These are phyloP conservation scores for Drosophila kokeensis DNA, from an alignment of 2,888 invertebrate genomes.

Conservation along the genomic window DNA sequence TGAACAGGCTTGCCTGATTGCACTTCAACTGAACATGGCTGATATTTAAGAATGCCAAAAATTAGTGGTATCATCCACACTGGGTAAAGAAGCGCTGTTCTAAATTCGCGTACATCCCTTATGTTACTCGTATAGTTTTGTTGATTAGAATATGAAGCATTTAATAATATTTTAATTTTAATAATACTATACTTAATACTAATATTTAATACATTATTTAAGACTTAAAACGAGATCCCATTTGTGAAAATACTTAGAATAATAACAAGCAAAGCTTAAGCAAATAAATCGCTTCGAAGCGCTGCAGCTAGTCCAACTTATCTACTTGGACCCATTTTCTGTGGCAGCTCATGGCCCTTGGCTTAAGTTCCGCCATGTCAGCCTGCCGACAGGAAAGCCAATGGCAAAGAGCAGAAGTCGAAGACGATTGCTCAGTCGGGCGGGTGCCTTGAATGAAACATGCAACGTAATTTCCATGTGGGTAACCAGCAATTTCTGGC, in stretches of 20 bases:
- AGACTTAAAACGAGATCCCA: rapidly evolving
- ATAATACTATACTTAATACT: background rate
- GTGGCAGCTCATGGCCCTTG: background rate
- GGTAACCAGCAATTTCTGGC: constrained; percentile 82
- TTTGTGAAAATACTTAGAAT: background rate
- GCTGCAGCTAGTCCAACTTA: background rate
- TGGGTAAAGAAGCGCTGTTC: background rate
- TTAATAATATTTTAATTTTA: background rate
- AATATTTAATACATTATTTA: background rate
- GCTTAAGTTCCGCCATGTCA: constrained; percentile 11
- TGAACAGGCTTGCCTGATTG: background rate
- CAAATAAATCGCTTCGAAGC: background rate
- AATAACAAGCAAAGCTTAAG: background rate
- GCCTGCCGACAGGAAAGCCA: constrained; percentile 14
- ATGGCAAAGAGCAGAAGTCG: constrained; percentile 28
- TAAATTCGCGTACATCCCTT: background rate
- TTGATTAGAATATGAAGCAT: background rate
- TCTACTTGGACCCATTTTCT: background rate
- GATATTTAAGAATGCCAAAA: constrained; percentile 4
- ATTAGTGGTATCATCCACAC: background rate
- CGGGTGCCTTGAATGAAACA: constrained; percentile 67
- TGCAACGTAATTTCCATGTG: constrained; percentile 82
- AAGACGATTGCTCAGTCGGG: constrained; percentile 35
- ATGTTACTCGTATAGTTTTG: background rate
- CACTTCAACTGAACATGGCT: background rate